phyloP scores from a whole-genome alignment of 2,113 vertebrate species.

The Dasyurus viverrinus region DNA sequence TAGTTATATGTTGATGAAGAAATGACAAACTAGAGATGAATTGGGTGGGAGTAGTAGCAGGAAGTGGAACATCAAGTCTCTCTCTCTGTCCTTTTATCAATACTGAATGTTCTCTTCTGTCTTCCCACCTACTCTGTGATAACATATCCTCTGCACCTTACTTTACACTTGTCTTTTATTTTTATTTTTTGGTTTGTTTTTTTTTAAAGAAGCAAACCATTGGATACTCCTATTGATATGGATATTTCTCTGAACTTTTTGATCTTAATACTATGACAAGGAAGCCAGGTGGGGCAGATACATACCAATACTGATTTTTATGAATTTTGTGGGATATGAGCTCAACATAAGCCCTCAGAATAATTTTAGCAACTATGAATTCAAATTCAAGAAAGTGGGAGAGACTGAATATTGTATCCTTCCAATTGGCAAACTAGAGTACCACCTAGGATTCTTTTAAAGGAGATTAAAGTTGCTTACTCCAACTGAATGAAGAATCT shows the following conservation, averaged over 20 bases:
- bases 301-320: background rate
- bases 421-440: slow-evolving; percentile 4
- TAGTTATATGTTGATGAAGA: slow-evolving; percentile 51
- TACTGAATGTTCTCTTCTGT: slow-evolving; percentile 14
- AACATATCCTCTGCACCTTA: background rate
- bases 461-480: background rate
- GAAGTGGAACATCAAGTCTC: background rate
- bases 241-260: slow-evolving; percentile 13
- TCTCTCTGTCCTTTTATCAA: background rate
- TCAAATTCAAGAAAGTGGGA: slow-evolving; percentile 7
- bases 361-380: slow-evolving; percentile 10
- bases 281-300: background rate
- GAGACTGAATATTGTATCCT: background rate
- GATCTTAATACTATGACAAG: background rate
- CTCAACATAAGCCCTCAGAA: background rate
- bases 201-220: slow-evolving; percentile 20
- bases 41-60: background rate
- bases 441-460: background rate
- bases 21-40: background rate
- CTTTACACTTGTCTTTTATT: background rate
- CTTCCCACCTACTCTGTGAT: background rate
- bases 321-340: background rate
- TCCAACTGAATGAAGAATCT: background rate
- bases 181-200: background rate
- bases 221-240: background rate